Conservation (phyloP, 35 echinoderm and acorn worm genomes). For the Ophiothrix spiculata region DNA sequence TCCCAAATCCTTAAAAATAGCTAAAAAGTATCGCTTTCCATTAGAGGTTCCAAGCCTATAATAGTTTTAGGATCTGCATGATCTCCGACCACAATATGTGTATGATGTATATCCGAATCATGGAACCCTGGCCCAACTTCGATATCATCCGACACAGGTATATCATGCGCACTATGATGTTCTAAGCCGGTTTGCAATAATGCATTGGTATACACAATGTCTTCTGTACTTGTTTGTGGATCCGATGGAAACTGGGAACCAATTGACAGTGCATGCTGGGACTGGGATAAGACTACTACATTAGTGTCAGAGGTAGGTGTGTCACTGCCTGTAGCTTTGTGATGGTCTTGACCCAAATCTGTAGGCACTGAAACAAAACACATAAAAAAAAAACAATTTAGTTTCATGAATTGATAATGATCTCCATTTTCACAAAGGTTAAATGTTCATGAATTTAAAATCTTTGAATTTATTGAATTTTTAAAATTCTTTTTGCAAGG, state of each 20-base stretch:
- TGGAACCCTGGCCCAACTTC: background rate
- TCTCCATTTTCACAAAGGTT: background rate
- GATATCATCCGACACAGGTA: conserved; percentile 3
- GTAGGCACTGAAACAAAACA: conserved; percentile 30
- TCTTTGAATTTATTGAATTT: too few relatives aligned
- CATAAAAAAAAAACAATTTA: background rate
- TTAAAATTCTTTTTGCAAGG: background rate
- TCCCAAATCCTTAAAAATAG: too few relatives aligned
- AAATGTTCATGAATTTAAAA: background rate
- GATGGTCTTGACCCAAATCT: conserved; percentile 23
- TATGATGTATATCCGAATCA: background rate
- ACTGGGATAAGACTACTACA: conserved; percentile 22
- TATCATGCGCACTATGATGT: background rate
- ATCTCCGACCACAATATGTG: background rate
- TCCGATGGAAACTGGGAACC: background rate
- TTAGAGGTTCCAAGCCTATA: background rate
- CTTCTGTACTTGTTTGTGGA: background rate
- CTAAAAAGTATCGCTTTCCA: background rate
- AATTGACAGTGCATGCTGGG: background rate
- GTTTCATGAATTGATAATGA: background rate
- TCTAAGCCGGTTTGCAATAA: conserved; percentile 14
- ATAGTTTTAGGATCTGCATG: background rate
- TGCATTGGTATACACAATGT: conserved; percentile 38
- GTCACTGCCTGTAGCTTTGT: background rate
- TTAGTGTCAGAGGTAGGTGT: background rate